Percentiles rank a stretch among this genome's conserved stretches.
Conservation (phyloP, 2,888 invertebrate species). For the Melangyna quadrimaculata region DNA sequence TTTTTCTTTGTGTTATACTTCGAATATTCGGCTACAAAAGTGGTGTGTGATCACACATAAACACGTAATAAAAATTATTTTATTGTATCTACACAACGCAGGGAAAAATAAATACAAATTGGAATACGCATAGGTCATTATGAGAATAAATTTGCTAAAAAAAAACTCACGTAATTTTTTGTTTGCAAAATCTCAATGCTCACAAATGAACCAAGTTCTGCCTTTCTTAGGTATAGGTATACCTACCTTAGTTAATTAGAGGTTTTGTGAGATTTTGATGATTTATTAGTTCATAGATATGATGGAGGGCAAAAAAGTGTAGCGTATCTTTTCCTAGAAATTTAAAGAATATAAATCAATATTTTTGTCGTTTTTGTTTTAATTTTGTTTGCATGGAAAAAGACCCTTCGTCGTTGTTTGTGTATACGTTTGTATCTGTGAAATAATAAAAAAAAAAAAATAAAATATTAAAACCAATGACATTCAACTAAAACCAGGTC, state of each 20-base stretch:
- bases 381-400: neutral
- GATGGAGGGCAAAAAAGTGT: neutral
- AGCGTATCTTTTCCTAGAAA: slow-evolving; percentile 17
- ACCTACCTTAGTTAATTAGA: slow-evolving; percentile 47
- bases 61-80: slow-evolving; percentile 57
- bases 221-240: neutral
- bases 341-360: slow-evolving; percentile 33
- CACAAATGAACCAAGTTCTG: neutral
- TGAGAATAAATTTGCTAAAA: slow-evolving; percentile 29
- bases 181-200: neutral
- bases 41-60: slow-evolving; percentile 49
- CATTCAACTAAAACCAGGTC: slow-evolving; percentile 51
- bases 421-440: neutral
- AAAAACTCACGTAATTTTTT: neutral
- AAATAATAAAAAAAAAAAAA: neutral
- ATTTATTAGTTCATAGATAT: slow-evolving; percentile 56
- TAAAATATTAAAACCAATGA: slow-evolving; percentile 21
- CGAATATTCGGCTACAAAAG: slow-evolving; percentile 30
- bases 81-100: slow-evolving; percentile 27
- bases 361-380: neutral
- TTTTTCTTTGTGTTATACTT: slow-evolving; percentile 6
- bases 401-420: slow-evolving; percentile 24
- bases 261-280: slow-evolving; percentile 40
- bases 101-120: slow-evolving; percentile 44
- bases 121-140: slow-evolving; percentile 32